phyloP scores from a whole-genome alignment of 53 echinoderm and acorn worm species.

The Paracentrotus lividus region DNA sequence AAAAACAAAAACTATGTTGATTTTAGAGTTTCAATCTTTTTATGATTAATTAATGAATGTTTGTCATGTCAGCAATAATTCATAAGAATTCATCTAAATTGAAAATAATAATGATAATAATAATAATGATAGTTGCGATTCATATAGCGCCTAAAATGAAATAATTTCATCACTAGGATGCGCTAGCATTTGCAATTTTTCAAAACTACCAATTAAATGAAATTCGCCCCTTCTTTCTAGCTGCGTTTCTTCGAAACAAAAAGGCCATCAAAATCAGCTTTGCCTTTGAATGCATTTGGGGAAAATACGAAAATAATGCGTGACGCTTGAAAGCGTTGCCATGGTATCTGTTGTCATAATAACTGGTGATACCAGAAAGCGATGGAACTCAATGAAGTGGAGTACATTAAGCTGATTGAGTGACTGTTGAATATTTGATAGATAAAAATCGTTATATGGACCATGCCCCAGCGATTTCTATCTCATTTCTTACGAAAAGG shows the following conservation, averaged over 20 bases:
- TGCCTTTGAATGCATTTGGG: background rate
- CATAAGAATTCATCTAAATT: too few relatives aligned
- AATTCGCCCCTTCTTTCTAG: background rate
- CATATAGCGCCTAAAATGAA: too few relatives aligned
- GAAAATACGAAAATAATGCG: background rate
- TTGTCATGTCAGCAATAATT: background rate
- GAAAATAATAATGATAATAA: too few relatives aligned
- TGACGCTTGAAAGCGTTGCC: background rate
- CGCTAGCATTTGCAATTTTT: background rate
- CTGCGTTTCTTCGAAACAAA: background rate
- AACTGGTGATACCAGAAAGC: background rate
- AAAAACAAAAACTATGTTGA: too few relatives aligned
- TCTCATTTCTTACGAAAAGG: background rate
- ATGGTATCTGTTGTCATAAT: background rate
- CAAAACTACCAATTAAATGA: background rate
- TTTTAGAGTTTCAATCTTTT: too few relatives aligned
- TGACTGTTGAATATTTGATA: background rate
- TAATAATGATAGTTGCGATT: too few relatives aligned
- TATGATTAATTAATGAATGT: background rate
- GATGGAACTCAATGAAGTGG: background rate
- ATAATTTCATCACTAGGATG: too few relatives aligned
- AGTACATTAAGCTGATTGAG: slow-evolving; percentile 14
- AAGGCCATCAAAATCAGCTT: background rate
- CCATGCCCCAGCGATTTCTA: background rate
- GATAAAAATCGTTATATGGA: background rate